Conservation (phyloP, 2,797 vertebrate species). For the Pseudocheirus occidentalis region DNA sequence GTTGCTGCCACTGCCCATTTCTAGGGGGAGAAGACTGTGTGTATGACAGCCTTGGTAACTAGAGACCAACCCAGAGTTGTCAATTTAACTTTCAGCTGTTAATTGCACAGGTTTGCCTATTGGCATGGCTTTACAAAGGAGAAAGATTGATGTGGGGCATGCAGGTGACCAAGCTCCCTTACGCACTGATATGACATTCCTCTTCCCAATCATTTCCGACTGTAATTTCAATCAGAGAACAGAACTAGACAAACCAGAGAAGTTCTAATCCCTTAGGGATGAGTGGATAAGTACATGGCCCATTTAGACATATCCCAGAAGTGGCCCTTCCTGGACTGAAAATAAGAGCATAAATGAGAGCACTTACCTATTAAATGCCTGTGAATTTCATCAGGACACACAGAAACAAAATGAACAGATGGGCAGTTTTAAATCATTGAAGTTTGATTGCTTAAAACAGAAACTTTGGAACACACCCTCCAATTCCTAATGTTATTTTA, state of each 20-base stretch:
- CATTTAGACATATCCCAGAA: constrained; percentile 57
- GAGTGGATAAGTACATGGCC: constrained; percentile 22
- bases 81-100: too few relatives aligned
- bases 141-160: neutral
- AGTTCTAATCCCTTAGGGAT: constrained; percentile 14
- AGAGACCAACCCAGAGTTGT: neutral
- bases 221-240: neutral
- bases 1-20: neutral
- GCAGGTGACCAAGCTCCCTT: neutral
- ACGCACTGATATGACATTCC: neutral
- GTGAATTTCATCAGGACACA: constrained; percentile 26
- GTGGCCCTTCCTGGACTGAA: constrained; percentile 7
- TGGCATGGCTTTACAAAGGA: neutral
- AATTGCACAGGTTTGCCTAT: neutral
- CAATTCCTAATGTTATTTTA: neutral
- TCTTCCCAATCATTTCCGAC: constrained; percentile 22
- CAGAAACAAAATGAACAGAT: neutral
- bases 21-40: neutral
- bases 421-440: neutral
- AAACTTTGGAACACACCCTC: neutral
- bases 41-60: neutral
- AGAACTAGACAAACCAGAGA: neutral
- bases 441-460: neutral
- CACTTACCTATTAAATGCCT: constrained; percentile 31
- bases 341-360: constrained; percentile 50